phyloP scores from a whole-genome alignment of 92 coral and sea anemone genomes.

The Montipora capitata region DNA sequence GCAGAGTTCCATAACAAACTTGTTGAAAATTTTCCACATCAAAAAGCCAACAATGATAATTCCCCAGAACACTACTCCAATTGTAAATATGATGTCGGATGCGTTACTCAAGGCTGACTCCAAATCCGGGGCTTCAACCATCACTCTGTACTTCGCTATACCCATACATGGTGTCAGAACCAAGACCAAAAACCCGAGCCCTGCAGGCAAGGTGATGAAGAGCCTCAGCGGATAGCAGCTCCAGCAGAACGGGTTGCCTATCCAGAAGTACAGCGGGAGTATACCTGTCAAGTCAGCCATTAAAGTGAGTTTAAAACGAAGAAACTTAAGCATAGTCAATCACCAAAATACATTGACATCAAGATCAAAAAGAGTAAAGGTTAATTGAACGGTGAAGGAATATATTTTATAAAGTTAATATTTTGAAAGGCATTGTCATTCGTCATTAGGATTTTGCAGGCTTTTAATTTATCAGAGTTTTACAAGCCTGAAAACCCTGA shows the following conservation, averaged over 20 bases:
- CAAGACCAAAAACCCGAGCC: slow-evolving; percentile 71
- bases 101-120: slow-evolving; percentile 58
- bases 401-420: no score
- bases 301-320: no score
- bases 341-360: no score
- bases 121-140: slow-evolving; percentile 74
- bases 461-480: no score
- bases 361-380: no score
- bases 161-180: slow-evolving; percentile 90
- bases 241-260: slow-evolving; percentile 96
- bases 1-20: slow-evolving; percentile 80
- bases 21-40: slow-evolving; percentile 72
- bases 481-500: no score
- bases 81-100: slow-evolving; percentile 84
- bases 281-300: slow-evolving; percentile 34
- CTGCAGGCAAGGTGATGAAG: slow-evolving; percentile 82
- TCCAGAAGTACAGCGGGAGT: slow-evolving; percentile 89
- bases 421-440: no score
- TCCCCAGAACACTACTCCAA: slow-evolving; percentile 90
- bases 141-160: slow-evolving; percentile 77
- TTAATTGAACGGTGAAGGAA: no score
- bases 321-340: no score
- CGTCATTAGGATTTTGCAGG: no score
- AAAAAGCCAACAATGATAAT: slow-evolving; percentile 51
- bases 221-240: slow-evolving; percentile 88